Conservation (phyloP, 2,797 vertebrate species). For the Buceros bicornis region DNA sequence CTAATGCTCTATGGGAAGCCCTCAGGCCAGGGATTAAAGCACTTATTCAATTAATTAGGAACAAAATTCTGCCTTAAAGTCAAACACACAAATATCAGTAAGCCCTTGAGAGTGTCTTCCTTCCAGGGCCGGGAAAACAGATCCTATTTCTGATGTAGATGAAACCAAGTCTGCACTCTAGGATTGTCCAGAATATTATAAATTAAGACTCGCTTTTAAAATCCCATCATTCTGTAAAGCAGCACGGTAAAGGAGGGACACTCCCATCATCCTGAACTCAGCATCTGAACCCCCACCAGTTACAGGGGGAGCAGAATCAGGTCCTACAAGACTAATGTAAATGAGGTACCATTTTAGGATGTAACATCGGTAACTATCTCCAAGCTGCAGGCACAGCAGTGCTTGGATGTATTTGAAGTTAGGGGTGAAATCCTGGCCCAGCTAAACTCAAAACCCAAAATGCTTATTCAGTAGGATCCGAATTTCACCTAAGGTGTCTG, state of each 20-base stretch:
- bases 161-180: not conserved
- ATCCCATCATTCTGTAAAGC: not conserved
- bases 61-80: conserved; percentile 73
- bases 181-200: not conserved
- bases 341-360: not conserved
- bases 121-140: conserved; percentile 10
- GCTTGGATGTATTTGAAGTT: not conserved
- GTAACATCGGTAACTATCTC: not conserved
- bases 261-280: not conserved
- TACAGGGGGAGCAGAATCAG: not conserved
- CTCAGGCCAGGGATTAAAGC: conserved; percentile 83
- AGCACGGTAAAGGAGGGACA: not conserved
- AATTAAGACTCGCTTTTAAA: not conserved
- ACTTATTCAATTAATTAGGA: conserved; percentile 85
- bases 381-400: not conserved
- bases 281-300: not conserved
- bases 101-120: conserved; percentile 70
- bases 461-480: conserved; percentile 28
- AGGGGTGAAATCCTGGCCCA: conserved; percentile 41
- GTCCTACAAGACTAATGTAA: not conserved
- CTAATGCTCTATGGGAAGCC: conserved; percentile 83
- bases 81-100: conserved; percentile 77
- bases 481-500: conserved; percentile 66
- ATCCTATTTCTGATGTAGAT: conserved; percentile 54
- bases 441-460: conserved; percentile 27